These are phyloP conservation scores for Engystomops pustulosus DNA, from an alignment of 2,113 vertebrate genomes.

Conservation along the genomic window DNA sequence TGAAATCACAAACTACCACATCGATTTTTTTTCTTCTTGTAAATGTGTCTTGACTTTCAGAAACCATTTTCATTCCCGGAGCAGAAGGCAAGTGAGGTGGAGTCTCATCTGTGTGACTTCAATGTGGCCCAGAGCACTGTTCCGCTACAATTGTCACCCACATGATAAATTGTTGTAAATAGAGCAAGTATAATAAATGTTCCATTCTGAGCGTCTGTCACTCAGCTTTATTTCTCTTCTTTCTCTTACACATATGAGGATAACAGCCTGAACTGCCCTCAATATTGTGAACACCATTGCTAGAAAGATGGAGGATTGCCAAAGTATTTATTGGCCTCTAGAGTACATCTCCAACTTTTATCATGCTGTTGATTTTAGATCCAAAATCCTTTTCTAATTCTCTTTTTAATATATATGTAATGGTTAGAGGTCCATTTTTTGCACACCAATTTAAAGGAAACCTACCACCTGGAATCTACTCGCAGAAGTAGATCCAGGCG, in stretches of 20 bases:
- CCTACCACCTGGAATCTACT: too few species aligned
- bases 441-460: too few species aligned
- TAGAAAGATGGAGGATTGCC: not conserved
- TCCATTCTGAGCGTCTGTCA: not conserved
- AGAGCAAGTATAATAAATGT: slow-evolving; percentile 40
- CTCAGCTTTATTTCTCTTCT: not conserved
- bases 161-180: slow-evolving; percentile 34
- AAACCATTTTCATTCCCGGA: not conserved
- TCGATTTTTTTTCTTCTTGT: not conserved
- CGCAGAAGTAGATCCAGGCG: too few species aligned
- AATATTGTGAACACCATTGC: not conserved
- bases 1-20: not conserved
- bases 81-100: not conserved
- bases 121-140: slow-evolving; percentile 31
- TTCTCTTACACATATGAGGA: not conserved
- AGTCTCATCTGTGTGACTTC: slow-evolving; percentile 17
- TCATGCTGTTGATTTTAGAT: not conserved
- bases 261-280: not conserved
- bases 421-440: too few species aligned
- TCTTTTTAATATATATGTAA: not conserved
- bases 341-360: not conserved
- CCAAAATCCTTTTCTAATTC: not conserved
- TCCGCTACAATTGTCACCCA: slow-evolving; percentile 13
- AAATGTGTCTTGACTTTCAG: not conserved
- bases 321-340: not conserved